Conservation (phyloP, 2,113 vertebrate genomes). For the Crypturellus undulatus region DNA sequence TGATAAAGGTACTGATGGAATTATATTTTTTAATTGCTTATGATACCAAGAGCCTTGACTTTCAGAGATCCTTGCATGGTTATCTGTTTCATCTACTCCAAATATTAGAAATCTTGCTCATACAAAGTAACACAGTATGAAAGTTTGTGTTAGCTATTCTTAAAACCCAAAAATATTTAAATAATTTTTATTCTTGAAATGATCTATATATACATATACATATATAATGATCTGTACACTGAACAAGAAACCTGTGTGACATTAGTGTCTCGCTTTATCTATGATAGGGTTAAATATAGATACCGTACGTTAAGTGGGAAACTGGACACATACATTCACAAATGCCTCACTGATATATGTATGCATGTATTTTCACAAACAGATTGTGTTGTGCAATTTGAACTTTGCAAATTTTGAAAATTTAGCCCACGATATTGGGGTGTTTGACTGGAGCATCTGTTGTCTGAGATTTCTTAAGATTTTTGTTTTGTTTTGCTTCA, state of each 20-base stretch:
- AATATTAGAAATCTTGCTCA: background rate
- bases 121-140: background rate
- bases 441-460: background rate
- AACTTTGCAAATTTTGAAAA: background rate
- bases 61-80: background rate
- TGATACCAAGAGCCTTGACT: background rate
- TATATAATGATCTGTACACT: background rate
- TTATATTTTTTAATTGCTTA: background rate
- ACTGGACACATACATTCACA: background rate
- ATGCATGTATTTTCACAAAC: background rate
- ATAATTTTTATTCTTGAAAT: background rate
- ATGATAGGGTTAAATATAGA: background rate
- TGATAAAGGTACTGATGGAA: background rate
- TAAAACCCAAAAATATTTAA: background rate
- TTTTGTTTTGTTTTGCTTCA: conserved; percentile 18
- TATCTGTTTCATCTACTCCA: background rate
- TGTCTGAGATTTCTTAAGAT: background rate
- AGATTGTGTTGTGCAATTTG: rapidly evolving
- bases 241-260: background rate
- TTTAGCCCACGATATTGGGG: background rate
- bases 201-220: background rate
- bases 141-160: background rate
- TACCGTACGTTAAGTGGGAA: background rate
- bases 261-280: background rate
- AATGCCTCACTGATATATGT: background rate